These are phyloP conservation scores for Neotoxoptera formosana DNA, from an alignment of 1,140 invertebrate species.

Conservation along the genomic window DNA sequence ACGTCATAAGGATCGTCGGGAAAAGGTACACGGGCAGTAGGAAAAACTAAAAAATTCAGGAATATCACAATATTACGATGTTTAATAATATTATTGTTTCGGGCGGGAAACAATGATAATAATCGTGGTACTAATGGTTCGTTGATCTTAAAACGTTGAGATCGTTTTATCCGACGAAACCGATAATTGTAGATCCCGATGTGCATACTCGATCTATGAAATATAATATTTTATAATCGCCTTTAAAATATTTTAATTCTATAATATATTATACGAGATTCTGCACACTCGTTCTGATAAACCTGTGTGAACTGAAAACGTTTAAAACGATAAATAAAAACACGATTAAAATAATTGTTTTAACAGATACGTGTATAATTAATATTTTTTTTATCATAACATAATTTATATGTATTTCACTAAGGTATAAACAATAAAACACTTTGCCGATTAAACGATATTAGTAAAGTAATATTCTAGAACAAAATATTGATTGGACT, in stretches of 20 bases:
- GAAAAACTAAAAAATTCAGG: not conserved
- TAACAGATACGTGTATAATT: not conserved
- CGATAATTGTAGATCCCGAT: not conserved
- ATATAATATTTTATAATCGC: not conserved
- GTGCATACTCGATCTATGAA: not conserved
- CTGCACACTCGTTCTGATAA: not conserved
- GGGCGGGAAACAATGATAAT: not conserved
- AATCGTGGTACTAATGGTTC: not conserved
- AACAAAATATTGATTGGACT: slow-evolving; percentile 29
- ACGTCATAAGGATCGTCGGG: not conserved
- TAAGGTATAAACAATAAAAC: not conserved
- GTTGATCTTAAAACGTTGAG: not conserved
- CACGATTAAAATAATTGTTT: not conserved
- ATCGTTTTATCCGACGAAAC: not conserved
- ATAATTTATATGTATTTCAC: not conserved
- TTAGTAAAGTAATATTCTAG: not conserved
- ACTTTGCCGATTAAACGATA: not conserved
- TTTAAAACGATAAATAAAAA: not conserved
- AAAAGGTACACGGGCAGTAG: too few relatives aligned
- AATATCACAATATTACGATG: not conserved
- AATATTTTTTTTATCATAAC: not conserved
- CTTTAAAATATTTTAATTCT: too few relatives aligned
- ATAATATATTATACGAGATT: too few relatives aligned
- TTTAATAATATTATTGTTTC: not conserved
- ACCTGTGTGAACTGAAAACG: not conserved